Evolutionary conservation across 2,888 invertebrate genomes (phyloP).

Genomic region (Deroplatys truncata): DNA sequence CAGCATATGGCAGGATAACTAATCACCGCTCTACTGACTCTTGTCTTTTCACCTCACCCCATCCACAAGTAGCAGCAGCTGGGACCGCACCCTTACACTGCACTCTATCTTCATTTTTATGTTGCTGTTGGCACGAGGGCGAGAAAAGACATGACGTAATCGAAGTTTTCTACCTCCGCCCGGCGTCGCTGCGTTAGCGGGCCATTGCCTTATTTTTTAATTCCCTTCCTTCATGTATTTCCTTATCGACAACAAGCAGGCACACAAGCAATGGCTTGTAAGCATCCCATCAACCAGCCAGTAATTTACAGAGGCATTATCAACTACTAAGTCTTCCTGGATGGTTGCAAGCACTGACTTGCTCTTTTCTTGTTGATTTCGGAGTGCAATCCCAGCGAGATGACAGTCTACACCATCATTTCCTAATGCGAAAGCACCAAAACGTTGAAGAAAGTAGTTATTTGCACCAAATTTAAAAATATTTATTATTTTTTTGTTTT

Average conservation of each 20-base stretch:
- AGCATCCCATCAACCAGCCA: neutral
- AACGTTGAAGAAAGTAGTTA: too few species aligned
- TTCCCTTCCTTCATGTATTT: neutral
- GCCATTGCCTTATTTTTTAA: neutral
- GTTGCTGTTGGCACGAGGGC: neutral
- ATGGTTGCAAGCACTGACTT: neutral
- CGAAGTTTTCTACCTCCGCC: neutral
- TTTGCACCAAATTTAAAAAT: too few species aligned
- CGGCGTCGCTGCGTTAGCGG: neutral
- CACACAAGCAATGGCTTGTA: neutral
- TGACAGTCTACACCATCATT: too few species aligned
- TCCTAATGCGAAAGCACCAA: too few species aligned
- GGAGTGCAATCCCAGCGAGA: too few species aligned
- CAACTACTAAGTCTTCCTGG: neutral
- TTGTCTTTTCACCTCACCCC: neutral
- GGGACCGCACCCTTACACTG: neutral
- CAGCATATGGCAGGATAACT: neutral
- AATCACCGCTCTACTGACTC: neutral
- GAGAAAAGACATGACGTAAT: neutral
- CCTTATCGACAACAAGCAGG: neutral
- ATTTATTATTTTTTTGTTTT: too few species aligned
- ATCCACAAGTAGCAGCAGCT: neutral
- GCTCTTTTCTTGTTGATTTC: too few species aligned
- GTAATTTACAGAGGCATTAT: neutral
- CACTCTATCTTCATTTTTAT: neutral